These are phyloP conservation scores for Psephotus haematonotus DNA, from an alignment of 2,113 vertebrate genomes.

Conservation along the genomic window DNA sequence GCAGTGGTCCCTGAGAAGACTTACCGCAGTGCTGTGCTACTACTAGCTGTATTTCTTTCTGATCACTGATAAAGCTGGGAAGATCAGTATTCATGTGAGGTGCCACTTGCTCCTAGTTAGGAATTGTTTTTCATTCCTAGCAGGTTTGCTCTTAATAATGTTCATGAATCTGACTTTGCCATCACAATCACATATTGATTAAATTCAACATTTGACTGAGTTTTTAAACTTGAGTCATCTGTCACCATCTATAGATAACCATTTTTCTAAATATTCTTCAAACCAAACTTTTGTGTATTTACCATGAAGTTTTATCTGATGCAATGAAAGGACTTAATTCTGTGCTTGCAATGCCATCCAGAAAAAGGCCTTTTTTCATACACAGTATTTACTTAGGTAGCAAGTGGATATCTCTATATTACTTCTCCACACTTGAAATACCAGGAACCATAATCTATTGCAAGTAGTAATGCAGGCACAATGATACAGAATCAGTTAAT, in stretches of 20 bases:
- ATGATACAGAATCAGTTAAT: conserved; percentile 21
- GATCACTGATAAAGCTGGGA: neutral
- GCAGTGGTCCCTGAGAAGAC: neutral
- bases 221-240: conserved; percentile 24
- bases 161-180: conserved; percentile 3
- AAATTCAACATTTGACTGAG: neutral
- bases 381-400: neutral
- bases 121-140: conserved; percentile 17
- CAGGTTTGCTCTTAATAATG: neutral
- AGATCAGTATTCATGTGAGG: neutral
- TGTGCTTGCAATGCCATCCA: conserved; percentile 5
- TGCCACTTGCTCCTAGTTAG: neutral
- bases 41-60: neutral
- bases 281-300: neutral
- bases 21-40: neutral
- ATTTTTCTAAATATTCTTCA: conserved; percentile 8
- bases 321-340: neutral
- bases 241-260: neutral
- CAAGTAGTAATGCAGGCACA: neutral
- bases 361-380: neutral
- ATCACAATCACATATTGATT: neutral
- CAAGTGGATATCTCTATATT: neutral
- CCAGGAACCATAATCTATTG: neutral
- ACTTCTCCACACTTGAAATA: neutral
- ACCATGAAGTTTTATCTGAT: conserved; percentile 15